Evolutionary conservation across 2,888 invertebrate species (phyloP).

Genomic region (Tiliacea citrago): DNA sequence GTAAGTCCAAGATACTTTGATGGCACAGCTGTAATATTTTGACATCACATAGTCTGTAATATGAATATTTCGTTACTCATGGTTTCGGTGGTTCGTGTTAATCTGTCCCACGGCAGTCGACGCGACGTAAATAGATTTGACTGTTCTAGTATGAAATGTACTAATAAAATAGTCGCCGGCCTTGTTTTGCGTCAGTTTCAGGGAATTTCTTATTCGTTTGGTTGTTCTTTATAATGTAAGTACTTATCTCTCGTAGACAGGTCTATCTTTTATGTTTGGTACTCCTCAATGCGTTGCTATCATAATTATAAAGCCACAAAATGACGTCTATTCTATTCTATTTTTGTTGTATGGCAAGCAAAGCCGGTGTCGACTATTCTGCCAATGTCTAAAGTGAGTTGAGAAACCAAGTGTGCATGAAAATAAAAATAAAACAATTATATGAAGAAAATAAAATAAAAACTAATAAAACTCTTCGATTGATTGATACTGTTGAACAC

Average conservation of each 20-base stretch:
- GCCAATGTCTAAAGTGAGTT: no score
- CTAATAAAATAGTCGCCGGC: constrained; percentile 37
- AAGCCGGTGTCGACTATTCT: no score
- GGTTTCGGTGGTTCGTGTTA: constrained; percentile 58
- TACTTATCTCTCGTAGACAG: not conserved
- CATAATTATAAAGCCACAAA: not conserved
- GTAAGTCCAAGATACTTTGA: constrained; percentile 22
- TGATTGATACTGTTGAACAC: no score
- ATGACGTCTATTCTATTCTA: no score
- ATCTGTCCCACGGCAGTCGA: constrained; percentile 57
- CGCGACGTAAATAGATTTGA: constrained; percentile 62
- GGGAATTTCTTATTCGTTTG: constrained; percentile 4
- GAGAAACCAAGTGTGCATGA: no score
- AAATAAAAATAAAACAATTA: no score
- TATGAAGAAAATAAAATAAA: no score
- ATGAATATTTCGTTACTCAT: constrained; percentile 68
- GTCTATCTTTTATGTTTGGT: not conserved
- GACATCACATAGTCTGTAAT: constrained; percentile 62
- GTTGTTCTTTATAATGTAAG: not conserved
- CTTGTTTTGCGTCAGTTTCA: constrained; percentile 26
- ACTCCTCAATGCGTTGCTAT: no score
- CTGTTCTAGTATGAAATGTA: constrained; percentile 31
- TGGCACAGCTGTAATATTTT: constrained; percentile 38
- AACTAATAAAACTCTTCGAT: no score
- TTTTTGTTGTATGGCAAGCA: no score